Evolutionary conservation across 1,140 invertebrate genomes (phyloP), one percentile per base, ranked within the genome.

Genomic region (Orussus abietinus): DNA sequence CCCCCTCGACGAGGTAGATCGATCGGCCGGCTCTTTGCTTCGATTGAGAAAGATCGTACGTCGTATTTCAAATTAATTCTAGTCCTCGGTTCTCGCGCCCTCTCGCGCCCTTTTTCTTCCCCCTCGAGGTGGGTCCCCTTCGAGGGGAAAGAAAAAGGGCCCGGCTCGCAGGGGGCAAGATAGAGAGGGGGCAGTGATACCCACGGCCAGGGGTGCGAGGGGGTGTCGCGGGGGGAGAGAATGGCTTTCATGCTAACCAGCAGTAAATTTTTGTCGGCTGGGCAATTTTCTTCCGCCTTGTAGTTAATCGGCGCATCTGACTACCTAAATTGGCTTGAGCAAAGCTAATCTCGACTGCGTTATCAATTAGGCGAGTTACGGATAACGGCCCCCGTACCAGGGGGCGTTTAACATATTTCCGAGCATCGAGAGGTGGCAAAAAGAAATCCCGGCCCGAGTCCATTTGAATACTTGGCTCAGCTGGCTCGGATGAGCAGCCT

Each of bases 321-420:
- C 53, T 51, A 49, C 43, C 47, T 51, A 59, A 59, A 59, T 59
- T 59, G 53, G 53, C 48, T 45, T 22, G 38, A 50, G 57, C 45
- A 47, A 58, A 49, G 43, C 47, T 59, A 56, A 59, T 59, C 53
- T 58, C 29, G 33, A 43, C 46, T 42, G 52, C 47, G 52, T 57
- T 61, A 61, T 59, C 56, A 61, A 59, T 59, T 61, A 57, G 38
- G 31, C 31, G 22, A 25, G 26, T 44, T 36, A 33, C 35, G 37
- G 47, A 53, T 58, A 56, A 51, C 39, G 20, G 12, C 34, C 38
- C 25, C 15, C 12, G 29, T 39, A 22, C 20, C 19, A 32, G 28
- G 11, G 19, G 5, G 22, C 22, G 19, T 46, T 49, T 45, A 39
- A 25, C 34, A 45, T 38, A 42, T 38, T 45, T 42, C 45, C n/a